A percentile compares a stretch with the other conserved stretches of the same genome.
Conservation (phyloP, 2,113 vertebrate species). For the Heloderma charlesbogerti region DNA sequence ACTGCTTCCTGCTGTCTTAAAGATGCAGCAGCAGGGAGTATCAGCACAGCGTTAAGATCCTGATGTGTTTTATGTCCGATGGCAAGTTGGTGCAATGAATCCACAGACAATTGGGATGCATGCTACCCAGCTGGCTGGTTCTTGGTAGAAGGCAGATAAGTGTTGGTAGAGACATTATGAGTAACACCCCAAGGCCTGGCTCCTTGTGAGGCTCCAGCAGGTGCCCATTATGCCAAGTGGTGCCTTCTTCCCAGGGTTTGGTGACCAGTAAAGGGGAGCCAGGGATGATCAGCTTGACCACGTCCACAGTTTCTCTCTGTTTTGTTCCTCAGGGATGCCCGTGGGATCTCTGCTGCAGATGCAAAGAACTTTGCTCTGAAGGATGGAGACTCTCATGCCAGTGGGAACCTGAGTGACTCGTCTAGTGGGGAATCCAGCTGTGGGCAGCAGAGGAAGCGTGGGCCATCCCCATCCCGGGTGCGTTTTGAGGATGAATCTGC, state of each 20-base stretch:
- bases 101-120: neutral
- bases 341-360: conserved; percentile 25
- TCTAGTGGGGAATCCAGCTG: conserved; percentile 77
- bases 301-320: neutral
- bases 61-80: too few species aligned
- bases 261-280: neutral
- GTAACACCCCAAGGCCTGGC: neutral
- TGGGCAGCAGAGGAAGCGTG: conserved; percentile 60
- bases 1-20: neutral
- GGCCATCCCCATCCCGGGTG: conserved; percentile 80
- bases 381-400: conserved; percentile 53
- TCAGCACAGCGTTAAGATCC: too few species aligned
- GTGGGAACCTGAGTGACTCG: conserved; percentile 79
- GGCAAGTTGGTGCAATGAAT: neutral
- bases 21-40: neutral
- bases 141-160: neutral
- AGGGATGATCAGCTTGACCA: neutral
- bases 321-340: conserved; percentile 54
- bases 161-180: too few species aligned
- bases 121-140: neutral
- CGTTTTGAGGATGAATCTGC: conserved; percentile 92
- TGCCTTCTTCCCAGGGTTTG: neutral
- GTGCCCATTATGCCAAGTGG: neutral
- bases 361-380: conserved; percentile 32
- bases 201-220: neutral